These are phyloP conservation scores for Callitettix versicolor DNA, from an alignment of 1,140 invertebrate genomes.

Conservation along the genomic window DNA sequence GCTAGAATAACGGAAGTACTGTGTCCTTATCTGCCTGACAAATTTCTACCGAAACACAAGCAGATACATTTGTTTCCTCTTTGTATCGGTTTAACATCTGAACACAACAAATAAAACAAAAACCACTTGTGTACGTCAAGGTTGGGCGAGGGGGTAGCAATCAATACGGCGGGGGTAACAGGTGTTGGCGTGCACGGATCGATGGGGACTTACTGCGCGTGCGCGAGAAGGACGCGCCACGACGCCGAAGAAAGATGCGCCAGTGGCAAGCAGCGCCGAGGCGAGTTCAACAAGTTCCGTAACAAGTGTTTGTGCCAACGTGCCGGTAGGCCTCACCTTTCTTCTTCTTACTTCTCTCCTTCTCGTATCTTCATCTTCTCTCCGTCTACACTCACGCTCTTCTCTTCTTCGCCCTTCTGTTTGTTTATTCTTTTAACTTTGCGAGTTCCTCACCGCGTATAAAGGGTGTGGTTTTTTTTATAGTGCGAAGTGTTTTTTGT, in stretches of 20 bases:
- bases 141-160: conserved; percentile 4
- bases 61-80: too few species aligned
- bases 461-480: too few species aligned
- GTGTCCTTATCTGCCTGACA: too few species aligned
- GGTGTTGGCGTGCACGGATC: conserved; percentile 27
- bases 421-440: neutral
- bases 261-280: conserved; percentile 11
- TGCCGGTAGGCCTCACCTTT: conserved; percentile 18
- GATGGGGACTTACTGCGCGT: conserved; percentile 1
- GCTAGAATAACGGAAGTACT: too few species aligned
- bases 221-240: neutral
- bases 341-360: conserved; percentile 15
- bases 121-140: conserved; percentile 8
- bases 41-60: too few species aligned
- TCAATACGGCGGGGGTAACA: conserved; percentile 29
- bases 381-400: conserved; percentile 9
- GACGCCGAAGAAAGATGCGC: conserved; percentile 6
- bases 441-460: neutral
- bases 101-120: conserved; percentile 8
- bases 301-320: conserved; percentile 7
- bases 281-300: conserved; percentile 2
- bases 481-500: neutral
- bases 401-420: conserved; percentile 5
- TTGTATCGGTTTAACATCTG: neutral
- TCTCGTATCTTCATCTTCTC: conserved; percentile 1